A percentile compares a stretch with the other conserved stretches of the same genome.
These are phyloP conservation scores for Pachypanchax playfairii DNA, from an alignment of 2,113 vertebrate genomes.

Conservation along the genomic window DNA sequence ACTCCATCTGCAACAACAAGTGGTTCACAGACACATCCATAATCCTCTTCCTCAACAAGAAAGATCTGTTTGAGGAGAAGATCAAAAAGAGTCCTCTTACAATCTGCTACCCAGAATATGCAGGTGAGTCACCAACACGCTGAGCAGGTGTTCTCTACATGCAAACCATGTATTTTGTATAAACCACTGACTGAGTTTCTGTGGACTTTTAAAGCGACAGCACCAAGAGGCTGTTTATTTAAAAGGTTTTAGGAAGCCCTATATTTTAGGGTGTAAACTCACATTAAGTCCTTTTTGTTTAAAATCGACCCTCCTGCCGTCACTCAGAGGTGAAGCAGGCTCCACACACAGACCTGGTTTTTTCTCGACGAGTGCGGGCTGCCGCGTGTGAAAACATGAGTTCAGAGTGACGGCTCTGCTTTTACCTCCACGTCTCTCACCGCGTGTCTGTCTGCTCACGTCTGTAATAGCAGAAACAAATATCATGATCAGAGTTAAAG, in stretches of 20 bases:
- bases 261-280: not conserved
- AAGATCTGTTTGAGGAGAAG: slow-evolving; percentile 99
- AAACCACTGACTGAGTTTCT: not conserved
- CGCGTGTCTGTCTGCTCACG: not conserved
- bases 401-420: not conserved
- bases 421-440: not conserved
- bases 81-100: slow-evolving; percentile 96
- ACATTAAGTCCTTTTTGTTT: not conserved
- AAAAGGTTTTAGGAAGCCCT: not conserved
- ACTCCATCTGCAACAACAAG: slow-evolving; percentile 99
- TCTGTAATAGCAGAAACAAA: not conserved
- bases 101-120: slow-evolving; percentile 97
- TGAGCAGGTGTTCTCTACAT: slow-evolving; percentile 16
- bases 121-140: slow-evolving; percentile 79
- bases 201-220: not conserved
- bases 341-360: not conserved
- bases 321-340: slow-evolving; percentile 25
- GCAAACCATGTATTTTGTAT: slow-evolving; percentile 32
- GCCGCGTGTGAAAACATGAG: slow-evolving; percentile 4
- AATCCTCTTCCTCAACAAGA: slow-evolving; percentile 99
- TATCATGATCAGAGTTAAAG: too few species aligned
- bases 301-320: not conserved
- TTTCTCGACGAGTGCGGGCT: slow-evolving; percentile 36
- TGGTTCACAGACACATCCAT: slow-evolving; percentile 99
- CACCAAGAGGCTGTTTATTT: not conserved